A percentile compares a stretch with the other conserved stretches of the same genome.
Conservation (phyloP, 2,888 invertebrate species). For the Plebejus melissa region DNA sequence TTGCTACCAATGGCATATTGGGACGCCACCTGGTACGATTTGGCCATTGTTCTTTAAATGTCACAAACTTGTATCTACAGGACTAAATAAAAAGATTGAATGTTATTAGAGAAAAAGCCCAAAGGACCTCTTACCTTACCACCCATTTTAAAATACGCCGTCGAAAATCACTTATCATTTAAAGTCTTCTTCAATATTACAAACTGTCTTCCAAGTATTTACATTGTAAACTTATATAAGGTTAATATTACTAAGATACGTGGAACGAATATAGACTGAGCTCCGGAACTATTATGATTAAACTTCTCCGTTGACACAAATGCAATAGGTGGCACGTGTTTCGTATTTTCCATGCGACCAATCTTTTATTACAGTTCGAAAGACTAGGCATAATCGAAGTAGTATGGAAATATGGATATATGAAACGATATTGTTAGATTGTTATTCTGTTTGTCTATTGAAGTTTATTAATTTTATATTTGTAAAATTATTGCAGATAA, state of each 20-base stretch:
- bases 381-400: conserved; percentile 13
- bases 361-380: conserved; percentile 19
- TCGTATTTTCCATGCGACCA: conserved; percentile 25
- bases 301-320: conserved; percentile 23
- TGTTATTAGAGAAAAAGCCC: not conserved
- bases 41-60: no score
- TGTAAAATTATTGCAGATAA: no score
- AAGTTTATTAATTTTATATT: not conserved
- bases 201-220: conserved; percentile 6
- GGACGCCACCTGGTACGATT: no score
- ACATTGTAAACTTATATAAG: conserved; percentile 16
- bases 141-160: not conserved
- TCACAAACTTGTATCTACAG: not conserved
- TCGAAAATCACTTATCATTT: not conserved
- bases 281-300: conserved; percentile 22
- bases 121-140: not conserved
- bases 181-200: not conserved
- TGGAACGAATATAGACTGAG: not conserved
- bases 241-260: conserved; percentile 24
- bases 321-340: conserved; percentile 21
- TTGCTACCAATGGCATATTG: no score
- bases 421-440: not conserved
- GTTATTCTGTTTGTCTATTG: not conserved
- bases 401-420: not conserved
- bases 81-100: not conserved